These are phyloP conservation scores for Pica pica DNA, from an alignment of 2,113 vertebrate genomes.

Conservation along the genomic window DNA sequence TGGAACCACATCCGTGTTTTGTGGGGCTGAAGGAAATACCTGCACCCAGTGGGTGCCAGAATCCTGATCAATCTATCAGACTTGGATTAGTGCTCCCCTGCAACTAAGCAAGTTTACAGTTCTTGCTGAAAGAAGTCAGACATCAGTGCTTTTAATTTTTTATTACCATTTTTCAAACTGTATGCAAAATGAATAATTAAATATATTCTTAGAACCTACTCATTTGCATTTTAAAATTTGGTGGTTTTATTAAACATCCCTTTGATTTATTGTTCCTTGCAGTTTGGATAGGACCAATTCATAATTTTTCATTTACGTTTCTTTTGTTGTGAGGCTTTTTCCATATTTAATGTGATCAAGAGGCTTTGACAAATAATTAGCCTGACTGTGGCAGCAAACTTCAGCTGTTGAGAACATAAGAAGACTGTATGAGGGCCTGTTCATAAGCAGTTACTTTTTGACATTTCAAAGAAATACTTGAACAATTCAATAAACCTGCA, in stretches of 20 bases:
- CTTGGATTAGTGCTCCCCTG: background rate
- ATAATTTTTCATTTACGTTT: background rate
- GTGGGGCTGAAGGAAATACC: background rate
- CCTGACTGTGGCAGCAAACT: slow-evolving; percentile 1
- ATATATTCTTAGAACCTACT: background rate
- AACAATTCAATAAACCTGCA: background rate
- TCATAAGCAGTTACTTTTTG: slow-evolving; percentile 7
- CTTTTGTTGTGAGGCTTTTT: background rate
- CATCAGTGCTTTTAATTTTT: background rate
- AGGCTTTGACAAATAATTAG: slow-evolving; percentile 60
- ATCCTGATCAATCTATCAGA: background rate
- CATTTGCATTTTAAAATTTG: slow-evolving; percentile 17
- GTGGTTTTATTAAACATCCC: background rate
- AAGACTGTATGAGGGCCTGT: background rate
- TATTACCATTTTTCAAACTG: background rate
- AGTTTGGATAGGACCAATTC: background rate
- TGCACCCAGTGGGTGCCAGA: background rate
- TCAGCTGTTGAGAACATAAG: background rate
- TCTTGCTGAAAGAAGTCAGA: background rate
- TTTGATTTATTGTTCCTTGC: slow-evolving; percentile 51
- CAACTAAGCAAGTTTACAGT: background rate
- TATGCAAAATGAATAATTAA: slow-evolving; percentile 14
- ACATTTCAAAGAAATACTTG: slow-evolving; percentile 46
- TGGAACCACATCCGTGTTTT: fast-evolving
- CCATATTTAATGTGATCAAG: slow-evolving; percentile 39